Evolutionary conservation across 2,888 invertebrate genomes (phyloP).

Genomic region (Sminthurinus aureus): DNA sequence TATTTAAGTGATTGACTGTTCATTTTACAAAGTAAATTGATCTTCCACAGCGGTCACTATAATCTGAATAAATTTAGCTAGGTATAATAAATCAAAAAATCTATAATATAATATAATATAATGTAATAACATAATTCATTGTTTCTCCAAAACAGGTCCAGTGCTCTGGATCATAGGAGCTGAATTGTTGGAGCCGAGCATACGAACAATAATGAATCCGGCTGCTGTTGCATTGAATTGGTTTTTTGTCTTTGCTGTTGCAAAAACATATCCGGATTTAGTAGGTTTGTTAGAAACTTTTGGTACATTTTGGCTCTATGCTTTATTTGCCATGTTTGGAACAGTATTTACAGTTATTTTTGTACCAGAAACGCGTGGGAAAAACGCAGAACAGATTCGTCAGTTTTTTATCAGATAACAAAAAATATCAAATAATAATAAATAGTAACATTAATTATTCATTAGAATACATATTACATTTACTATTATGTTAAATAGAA

Average conservation of each 20-base stretch:
- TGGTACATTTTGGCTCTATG: constrained; percentile 53
- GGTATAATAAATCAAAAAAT: too few relatives aligned
- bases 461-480: too few relatives aligned
- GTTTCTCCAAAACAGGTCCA: too few relatives aligned
- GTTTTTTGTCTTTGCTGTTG: constrained; percentile 52
- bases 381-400: constrained; percentile 52
- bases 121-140: too few relatives aligned
- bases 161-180: constrained; percentile 55
- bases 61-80: too few relatives aligned
- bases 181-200: constrained; percentile 50
- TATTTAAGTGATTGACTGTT: too few relatives aligned
- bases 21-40: too few relatives aligned
- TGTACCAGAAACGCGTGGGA: constrained; percentile 57
- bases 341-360: constrained; percentile 49
- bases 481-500: too few relatives aligned
- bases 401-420: constrained; percentile 11
- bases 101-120: too few relatives aligned
- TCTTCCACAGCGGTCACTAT: too few relatives aligned
- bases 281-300: constrained; percentile 45
- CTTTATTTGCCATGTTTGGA: constrained; percentile 42
- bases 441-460: too few relatives aligned
- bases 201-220: constrained; percentile 50
- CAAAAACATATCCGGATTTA: constrained; percentile 56
- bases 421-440: not conserved
- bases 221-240: constrained; percentile 53